Percentiles rank a stretch among this genome's conserved stretches.
Evolutionary conservation across 1,140 invertebrate genomes (phyloP).

Genomic region (Drosophila kikkawai): DNA sequence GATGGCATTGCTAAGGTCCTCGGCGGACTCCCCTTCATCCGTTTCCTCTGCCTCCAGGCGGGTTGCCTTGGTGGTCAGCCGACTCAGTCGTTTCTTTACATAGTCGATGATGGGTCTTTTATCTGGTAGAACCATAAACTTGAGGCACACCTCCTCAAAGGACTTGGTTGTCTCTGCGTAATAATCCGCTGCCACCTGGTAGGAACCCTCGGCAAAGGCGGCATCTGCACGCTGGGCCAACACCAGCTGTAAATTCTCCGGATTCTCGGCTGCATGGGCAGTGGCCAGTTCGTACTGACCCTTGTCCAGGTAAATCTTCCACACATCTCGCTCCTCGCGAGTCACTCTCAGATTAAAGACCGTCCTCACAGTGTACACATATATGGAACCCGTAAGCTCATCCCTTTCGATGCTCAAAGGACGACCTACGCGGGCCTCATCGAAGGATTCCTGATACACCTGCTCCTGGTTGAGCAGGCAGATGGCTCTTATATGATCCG

Average conservation of each 20-base stretch:
- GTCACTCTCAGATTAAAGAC: constrained; percentile 95
- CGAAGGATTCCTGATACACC: constrained; percentile 94
- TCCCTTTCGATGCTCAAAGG: constrained; percentile 94
- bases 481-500: constrained; percentile 93
- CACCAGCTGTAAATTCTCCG: constrained; percentile 92
- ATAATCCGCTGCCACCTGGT: constrained; percentile 93
- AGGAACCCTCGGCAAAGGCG: constrained; percentile 92
- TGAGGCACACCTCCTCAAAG: constrained; percentile 97
- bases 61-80: constrained; percentile 79
- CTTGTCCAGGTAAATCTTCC: constrained; percentile 95
- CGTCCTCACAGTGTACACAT: constrained; percentile 93
- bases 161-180: constrained; percentile 96
- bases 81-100: constrained; percentile 89
- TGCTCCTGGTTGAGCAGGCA: constrained; percentile 94
- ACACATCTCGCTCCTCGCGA: constrained; percentile 94
- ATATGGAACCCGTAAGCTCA: constrained; percentile 92
- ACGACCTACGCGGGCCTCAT: constrained; percentile 90
- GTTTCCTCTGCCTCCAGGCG: background rate
- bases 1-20: constrained; percentile 88
- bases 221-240: constrained; percentile 95
- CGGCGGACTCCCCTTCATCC: constrained; percentile 83
- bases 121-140: constrained; percentile 94
- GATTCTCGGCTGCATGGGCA: constrained; percentile 91
- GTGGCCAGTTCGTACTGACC: constrained; percentile 95
- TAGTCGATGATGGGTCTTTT: constrained; percentile 95